Conservation (phyloP, 2,888 invertebrate genomes). For the Chaitophorus viminalis region DNA sequence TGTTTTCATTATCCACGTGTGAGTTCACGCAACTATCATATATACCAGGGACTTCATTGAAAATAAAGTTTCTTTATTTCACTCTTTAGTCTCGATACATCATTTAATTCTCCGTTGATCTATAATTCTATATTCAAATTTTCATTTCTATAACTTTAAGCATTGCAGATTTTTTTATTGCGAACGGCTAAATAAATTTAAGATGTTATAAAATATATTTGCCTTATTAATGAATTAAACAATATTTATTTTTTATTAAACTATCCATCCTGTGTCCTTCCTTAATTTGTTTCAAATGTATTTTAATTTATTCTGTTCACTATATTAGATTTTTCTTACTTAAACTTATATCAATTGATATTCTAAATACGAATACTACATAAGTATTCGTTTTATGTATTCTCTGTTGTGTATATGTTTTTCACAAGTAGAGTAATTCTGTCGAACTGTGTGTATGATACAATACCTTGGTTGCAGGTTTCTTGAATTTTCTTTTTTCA, state of each 20-base stretch:
- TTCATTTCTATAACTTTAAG: too few species aligned
- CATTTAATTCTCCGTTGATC: too few species aligned
- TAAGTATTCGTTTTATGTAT: not conserved
- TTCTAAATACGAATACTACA: not conserved
- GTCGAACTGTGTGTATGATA: not conserved
- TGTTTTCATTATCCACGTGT: too few species aligned
- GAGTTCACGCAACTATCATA: too few species aligned
- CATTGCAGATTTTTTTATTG: too few species aligned
- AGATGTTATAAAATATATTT: not conserved
- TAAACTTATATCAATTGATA: not conserved
- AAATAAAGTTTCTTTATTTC: too few species aligned
- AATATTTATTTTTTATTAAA: not conserved
- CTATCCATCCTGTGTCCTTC: too few species aligned
- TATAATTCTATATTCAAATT: too few species aligned
- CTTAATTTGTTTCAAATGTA: not conserved
- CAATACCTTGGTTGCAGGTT: not conserved
- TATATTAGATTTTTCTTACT: not conserved
- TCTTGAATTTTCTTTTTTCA: not conserved
- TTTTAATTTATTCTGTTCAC: not conserved
- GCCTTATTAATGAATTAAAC: not conserved
- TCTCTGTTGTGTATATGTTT: not conserved
- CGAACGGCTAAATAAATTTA: not conserved
- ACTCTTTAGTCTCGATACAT: too few species aligned
- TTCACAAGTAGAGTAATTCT: not conserved
- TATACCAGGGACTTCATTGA: too few species aligned